Evolutionary conservation across 1,140 invertebrate species (phyloP), one percentile per base, ranked within the genome.

Genomic region (Nymphalis io): DNA sequence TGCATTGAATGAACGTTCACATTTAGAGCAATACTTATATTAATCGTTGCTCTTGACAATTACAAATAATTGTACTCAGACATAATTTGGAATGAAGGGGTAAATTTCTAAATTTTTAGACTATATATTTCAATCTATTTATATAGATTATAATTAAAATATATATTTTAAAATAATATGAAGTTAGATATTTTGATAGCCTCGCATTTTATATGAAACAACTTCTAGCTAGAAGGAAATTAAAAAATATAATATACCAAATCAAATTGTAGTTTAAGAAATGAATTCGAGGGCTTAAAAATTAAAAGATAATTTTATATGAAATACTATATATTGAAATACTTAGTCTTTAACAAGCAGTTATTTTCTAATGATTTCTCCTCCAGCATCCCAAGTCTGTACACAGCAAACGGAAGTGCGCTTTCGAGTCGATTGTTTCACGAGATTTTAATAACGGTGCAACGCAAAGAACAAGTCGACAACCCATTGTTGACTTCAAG

Each of bases 371-470:
- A 62, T 23, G 60, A 62, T 62, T 51, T 62, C 42, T 48, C 44
- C 21, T 33, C 44, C 21, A 46, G 55, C 40, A 27, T 60, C 53
- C 65, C 72, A 72, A 72, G 76, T 79, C 76, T 79, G 74, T 73
- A 76, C 76, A 72, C 60, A 72, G 73, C 78, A 64, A 70, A 67
- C 85, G 87, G 87, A 91, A 91, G 88, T 90, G 87, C 83, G 87
- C 88, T 90, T 87, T 90, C 83, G 83, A 91, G 72, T 91, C 87
- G 85, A 91, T 91, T 91, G 89, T 91, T 91, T 85, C 87, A 91
- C 83, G 88, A 91, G 89, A 91, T 89, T 91, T 91, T 91, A 91
- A 91, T 91, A 91, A 90, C 89, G 87, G 83, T 89, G 88, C 89
- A 90, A 85, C 85, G 87, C 87, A 90, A 89, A 89, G 87, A 89